Evolutionary conservation across 1,140 invertebrate genomes (phyloP), one percentile per base, ranked within the genome.

Genomic region (Brachionus plicatilis): DNA sequence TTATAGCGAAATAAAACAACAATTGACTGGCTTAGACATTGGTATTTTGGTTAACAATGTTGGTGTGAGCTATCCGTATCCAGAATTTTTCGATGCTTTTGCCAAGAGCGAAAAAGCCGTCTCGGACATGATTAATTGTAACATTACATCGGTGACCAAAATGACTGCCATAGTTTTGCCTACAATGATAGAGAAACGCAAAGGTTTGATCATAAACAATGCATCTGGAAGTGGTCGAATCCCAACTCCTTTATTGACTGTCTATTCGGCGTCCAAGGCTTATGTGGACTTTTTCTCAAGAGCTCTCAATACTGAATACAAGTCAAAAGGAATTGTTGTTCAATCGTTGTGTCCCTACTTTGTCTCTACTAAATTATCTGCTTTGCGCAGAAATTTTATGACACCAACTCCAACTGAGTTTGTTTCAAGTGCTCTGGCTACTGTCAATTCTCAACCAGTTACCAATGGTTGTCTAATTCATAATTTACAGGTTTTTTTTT

Each of bases 11-110:
- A 95, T 97, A 70, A 91, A 92, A 29, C 92, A 93, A 86, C 92
- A 94, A 79, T 91, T 96, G 14, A 83, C 88, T 29, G 93, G 92
- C 2, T 90, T 98, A 1, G 95, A 98, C 88, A 93, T 98, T 85
- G 96, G 95, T 0, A 93, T 96, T 17, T 90, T 98, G 9, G 92
- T 99, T 5, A 99, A 99, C 89, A 99, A 98, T 91, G 96, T 97
- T 0, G 97, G 96, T 3, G 93, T 95, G 85, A 95, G 94, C 78
- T 97, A 97, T 89, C 90, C 93, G 0, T 92, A 94, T 89, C 96
- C 96, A n/a, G 90, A 90, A 85, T 93, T 94, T 86, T 88, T 90
- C 66, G 85, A 86, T 17, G 45, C 50, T 87, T 56, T 90, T 29
- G 86, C 86, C n/a, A 85, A 88, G 33, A 87, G 87, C 47, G 65